These are phyloP conservation scores for Cydia fagiglandana DNA, from an alignment of 1,140 invertebrate species.

Conservation along the genomic window DNA sequence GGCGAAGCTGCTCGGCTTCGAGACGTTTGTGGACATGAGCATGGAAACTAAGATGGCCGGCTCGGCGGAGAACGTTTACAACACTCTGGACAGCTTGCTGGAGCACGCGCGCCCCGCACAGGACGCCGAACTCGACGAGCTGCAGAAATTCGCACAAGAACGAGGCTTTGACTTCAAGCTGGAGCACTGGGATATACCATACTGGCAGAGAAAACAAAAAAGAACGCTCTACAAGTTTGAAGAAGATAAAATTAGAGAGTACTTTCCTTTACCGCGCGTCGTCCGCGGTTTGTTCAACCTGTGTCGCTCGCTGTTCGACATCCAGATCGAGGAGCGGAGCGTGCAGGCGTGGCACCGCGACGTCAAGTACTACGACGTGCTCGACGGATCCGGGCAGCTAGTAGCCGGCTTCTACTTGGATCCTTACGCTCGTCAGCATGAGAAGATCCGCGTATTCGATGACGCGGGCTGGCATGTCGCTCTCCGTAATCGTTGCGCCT, in stretches of 20 bases:
- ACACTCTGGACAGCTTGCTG: slow-evolving; percentile 85
- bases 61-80: slow-evolving; percentile 87
- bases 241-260: slow-evolving; percentile 86
- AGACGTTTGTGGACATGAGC: slow-evolving; percentile 90
- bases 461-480: slow-evolving; percentile 85
- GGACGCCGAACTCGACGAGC: slow-evolving; percentile 85
- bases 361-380: slow-evolving; percentile 91
- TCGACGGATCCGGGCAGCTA: slow-evolving; percentile 84
- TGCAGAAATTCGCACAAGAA: slow-evolving; percentile 88
- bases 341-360: slow-evolving; percentile 90
- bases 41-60: slow-evolving; percentile 98
- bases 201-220: slow-evolving; percentile 89
- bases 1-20: slow-evolving; percentile 89
- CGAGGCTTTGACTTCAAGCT: slow-evolving; percentile 86
- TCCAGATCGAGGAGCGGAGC: slow-evolving; percentile 88
- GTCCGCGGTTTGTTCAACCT: slow-evolving; percentile 87
- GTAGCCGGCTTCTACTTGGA: slow-evolving; percentile 92
- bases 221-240: slow-evolving; percentile 83
- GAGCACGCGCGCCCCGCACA: slow-evolving; percentile 85
- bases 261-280: slow-evolving; percentile 91
- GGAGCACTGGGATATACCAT: slow-evolving; percentile 92
- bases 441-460: slow-evolving; percentile 81
- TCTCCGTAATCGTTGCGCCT: slow-evolving; percentile 84
- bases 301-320: slow-evolving; percentile 87
- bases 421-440: slow-evolving; percentile 84